Percentiles rank a stretch among this genome's conserved stretches.
These are phyloP conservation scores for Drosophila niveifrons DNA, from an alignment of 2,888 invertebrate species.

Conservation along the genomic window DNA sequence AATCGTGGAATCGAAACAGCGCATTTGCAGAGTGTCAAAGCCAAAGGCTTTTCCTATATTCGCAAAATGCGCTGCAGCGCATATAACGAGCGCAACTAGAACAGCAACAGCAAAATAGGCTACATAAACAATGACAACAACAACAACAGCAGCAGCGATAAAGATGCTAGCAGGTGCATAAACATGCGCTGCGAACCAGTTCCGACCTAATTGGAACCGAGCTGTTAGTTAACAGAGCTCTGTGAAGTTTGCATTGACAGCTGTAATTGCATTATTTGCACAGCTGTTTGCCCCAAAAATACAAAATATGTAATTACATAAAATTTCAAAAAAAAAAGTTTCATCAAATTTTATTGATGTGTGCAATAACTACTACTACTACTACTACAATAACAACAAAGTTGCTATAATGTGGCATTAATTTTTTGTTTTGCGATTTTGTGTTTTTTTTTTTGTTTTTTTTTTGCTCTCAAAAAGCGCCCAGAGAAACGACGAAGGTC, in stretches of 20 bases:
- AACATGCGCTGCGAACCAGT: slow-evolving; percentile 54
- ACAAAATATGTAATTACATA: slow-evolving; percentile 47
- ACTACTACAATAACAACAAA: slow-evolving; percentile 18
- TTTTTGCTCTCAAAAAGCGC: slow-evolving; percentile 1
- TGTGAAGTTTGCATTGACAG: slow-evolving; percentile 57
- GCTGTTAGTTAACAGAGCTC: slow-evolving; percentile 51
- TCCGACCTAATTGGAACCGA: slow-evolving; percentile 34
- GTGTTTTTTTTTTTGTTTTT: too few relatives aligned
- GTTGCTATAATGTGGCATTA: background rate
- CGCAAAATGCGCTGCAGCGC: slow-evolving; percentile 23
- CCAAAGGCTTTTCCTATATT: slow-evolving; percentile 5
- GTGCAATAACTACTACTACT: too few relatives aligned
- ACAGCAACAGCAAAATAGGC: slow-evolving; percentile 16
- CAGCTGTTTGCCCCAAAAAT: slow-evolving; percentile 46
- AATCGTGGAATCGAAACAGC: slow-evolving; percentile 10
- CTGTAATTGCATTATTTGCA: slow-evolving; percentile 61
- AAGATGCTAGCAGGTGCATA: slow-evolving; percentile 51
- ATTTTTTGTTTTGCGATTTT: slow-evolving; percentile 10
- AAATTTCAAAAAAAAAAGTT: slow-evolving; percentile 53
- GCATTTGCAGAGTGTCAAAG: slow-evolving; percentile 2
- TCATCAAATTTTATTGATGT: background rate
- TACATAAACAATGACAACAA: slow-evolving; percentile 19
- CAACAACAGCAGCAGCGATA: slow-evolving; percentile 23
- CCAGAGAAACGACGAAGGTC: slow-evolving; percentile 21
- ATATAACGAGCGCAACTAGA: slow-evolving; percentile 34